These are phyloP conservation scores for Kryptopterus vitreolus DNA, from an alignment of 2,797 vertebrate genomes.

Conservation along the genomic window DNA sequence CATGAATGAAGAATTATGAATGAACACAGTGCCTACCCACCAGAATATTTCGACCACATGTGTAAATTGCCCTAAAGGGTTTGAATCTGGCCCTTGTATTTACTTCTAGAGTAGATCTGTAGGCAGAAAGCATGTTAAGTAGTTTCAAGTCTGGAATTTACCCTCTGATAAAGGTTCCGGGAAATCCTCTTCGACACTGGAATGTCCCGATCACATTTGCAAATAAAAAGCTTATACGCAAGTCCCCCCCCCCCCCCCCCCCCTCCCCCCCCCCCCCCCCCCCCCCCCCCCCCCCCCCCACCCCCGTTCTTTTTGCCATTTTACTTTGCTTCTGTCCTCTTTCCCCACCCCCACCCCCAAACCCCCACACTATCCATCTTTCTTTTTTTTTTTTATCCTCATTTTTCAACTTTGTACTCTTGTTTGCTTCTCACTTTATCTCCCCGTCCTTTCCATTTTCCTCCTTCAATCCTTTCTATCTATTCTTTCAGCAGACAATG, in stretches of 20 bases:
- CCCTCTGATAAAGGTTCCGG: not conserved
- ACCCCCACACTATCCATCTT: constrained; percentile 7
- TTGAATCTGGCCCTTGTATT: not conserved
- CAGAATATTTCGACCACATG: not conserved
- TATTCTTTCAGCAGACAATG: constrained; percentile 63
- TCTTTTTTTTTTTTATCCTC: constrained; percentile 53
- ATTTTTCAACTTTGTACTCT: constrained; percentile 38
- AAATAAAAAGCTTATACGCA: not conserved
- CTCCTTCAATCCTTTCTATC: not conserved
- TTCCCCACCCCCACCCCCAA: constrained; percentile 6
- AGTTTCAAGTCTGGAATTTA: not conserved
- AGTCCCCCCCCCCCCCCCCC: not conserved
- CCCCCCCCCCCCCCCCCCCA: too few relatives aligned
- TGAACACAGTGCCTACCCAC: not conserved
- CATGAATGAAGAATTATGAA: too few relatives aligned
- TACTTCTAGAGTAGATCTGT: not conserved
- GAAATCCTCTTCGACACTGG: not conserved
- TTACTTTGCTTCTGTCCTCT: constrained; percentile 25
- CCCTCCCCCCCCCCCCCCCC: not conserved
- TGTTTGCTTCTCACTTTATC: constrained; percentile 39
- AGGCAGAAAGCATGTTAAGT: not conserved
- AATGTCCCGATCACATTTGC: not conserved
- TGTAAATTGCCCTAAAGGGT: not conserved
- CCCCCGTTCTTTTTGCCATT: constrained; percentile 59
- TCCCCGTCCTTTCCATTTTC: not conserved